Evolutionary conservation across 1,140 invertebrate species (phyloP), one percentile per base, ranked within the genome.

Genomic region (Holcopasites calliopsidis): DNA sequence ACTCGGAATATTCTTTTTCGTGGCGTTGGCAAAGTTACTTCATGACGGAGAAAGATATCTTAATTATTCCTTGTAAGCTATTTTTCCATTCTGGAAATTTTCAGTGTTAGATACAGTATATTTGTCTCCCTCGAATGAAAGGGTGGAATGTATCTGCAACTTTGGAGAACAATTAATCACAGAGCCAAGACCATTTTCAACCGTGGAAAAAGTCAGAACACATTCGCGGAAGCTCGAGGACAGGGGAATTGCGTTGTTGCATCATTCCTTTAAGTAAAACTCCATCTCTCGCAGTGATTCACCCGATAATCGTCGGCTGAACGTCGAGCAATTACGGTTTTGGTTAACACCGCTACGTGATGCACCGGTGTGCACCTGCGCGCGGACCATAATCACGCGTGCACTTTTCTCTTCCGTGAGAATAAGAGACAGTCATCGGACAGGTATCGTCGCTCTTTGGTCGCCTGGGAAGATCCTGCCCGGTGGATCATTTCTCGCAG

Each of bases 371-470:
- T 54, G 55, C 80, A 83, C 80, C 76, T 83, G 81, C 66, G 26
- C 55, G 40, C 57, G 38, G 11, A 42, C 44, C 69, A 57, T 61
- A 68, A 85, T 55, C 74, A 31, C 60, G 44, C 10, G 40, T 49
- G 42, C 28, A 72, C 58, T 76, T 85, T 82, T 70, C 69, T 78
- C 83, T 87, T 87, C 86, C 86, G 86, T 87, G 86, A 87, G 86
- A 87, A 86, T 61, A n/a, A 26, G 44, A 64, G 33, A 81, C 23
- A 80, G 65, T 87, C 85, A 86, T 87, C 86, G 85, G 71, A 55
- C 52, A 82, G 71, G 75, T 65, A 87, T 87, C 81, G 77, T 66
- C 74, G 52, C 77, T 74, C 58, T 66, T 21, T 58, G 55, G 13
- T 31, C 33, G 33, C 23, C 54, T 58, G 69, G 65, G 75, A 83